phyloP scores from a whole-genome alignment of 2,888 invertebrate genomes.

The Drosophila eohydei region DNA sequence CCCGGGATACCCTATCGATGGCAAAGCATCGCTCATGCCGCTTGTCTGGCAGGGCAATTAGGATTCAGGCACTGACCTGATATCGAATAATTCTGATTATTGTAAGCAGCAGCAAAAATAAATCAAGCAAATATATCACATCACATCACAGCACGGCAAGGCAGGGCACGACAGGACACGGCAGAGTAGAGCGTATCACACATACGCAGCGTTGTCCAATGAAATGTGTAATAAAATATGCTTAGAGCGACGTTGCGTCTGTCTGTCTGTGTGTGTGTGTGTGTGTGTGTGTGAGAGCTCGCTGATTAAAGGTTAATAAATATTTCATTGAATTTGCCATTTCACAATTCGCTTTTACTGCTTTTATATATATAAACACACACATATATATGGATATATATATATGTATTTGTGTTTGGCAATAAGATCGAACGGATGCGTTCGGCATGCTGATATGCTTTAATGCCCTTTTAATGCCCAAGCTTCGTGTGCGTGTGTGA shows the following conservation, averaged over 20 bases:
- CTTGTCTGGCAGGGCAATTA: constrained; percentile 44
- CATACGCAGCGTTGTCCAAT: constrained; percentile 44
- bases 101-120: constrained; percentile 32
- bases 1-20: background rate
- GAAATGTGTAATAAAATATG: constrained; percentile 51
- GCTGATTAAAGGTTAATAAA: constrained; percentile 61
- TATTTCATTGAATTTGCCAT: constrained; percentile 68
- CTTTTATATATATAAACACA: constrained; percentile 1
- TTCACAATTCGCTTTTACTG: constrained; percentile 53
- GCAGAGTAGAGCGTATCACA: constrained; percentile 10
- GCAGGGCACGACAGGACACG: background rate
- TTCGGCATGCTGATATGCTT: constrained; percentile 41
- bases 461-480: constrained; percentile 42
- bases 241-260: constrained; percentile 9
- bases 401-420: constrained; percentile 14
- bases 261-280: background rate
- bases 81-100: constrained; percentile 40
- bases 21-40: background rate
- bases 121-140: constrained; percentile 41
- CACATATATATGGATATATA: background rate
- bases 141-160: background rate
- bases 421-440: constrained; percentile 51
- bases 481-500: background rate
- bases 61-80: constrained; percentile 45
- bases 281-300: background rate